Conservation (phyloP, 2,888 invertebrate species). For the Endotricha flammealis region DNA sequence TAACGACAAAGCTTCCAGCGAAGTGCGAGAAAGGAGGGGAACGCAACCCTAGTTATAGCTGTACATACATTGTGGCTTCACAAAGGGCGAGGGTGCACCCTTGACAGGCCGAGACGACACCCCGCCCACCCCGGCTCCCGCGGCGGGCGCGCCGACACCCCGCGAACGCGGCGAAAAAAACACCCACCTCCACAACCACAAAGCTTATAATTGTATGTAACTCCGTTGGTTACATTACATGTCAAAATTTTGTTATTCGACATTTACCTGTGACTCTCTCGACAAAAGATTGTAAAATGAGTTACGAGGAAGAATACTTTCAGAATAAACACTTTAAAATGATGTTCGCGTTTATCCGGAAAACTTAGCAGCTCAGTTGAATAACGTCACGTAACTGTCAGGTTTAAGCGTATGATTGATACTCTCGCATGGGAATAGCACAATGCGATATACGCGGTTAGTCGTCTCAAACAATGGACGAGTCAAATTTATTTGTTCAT, state of each 20-base stretch:
- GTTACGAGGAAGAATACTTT: slow-evolving; percentile 39
- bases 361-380: slow-evolving; percentile 28
- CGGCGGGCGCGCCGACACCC: slow-evolving; percentile 10
- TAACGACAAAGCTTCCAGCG: slow-evolving; percentile 48
- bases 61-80: slow-evolving; percentile 42
- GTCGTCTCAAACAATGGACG: slow-evolving; percentile 26
- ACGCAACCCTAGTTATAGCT: slow-evolving; percentile 40
- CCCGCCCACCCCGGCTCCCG: slow-evolving; percentile 29
- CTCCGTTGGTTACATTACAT: slow-evolving; percentile 27
- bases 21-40: slow-evolving; percentile 47
- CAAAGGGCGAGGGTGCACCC: slow-evolving; percentile 54
- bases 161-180: slow-evolving; percentile 28
- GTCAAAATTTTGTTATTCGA: slow-evolving; percentile 46
- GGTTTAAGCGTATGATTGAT: slow-evolving; percentile 39
- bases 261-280: slow-evolving; percentile 50
- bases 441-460: slow-evolving; percentile 13
- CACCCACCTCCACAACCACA: slow-evolving; percentile 28
- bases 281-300: slow-evolving; percentile 52
- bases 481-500: slow-evolving; percentile 42
- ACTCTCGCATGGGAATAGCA: slow-evolving; percentile 28
- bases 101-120: slow-evolving; percentile 39
- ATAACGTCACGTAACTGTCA: slow-evolving; percentile 32
- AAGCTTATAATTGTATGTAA: slow-evolving; percentile 34
- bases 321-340: slow-evolving; percentile 42
- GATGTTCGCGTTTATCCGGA: slow-evolving; percentile 29